Evolutionary conservation across 2,797 vertebrate genomes (phyloP).

Genomic region (Amniataba percoides): DNA sequence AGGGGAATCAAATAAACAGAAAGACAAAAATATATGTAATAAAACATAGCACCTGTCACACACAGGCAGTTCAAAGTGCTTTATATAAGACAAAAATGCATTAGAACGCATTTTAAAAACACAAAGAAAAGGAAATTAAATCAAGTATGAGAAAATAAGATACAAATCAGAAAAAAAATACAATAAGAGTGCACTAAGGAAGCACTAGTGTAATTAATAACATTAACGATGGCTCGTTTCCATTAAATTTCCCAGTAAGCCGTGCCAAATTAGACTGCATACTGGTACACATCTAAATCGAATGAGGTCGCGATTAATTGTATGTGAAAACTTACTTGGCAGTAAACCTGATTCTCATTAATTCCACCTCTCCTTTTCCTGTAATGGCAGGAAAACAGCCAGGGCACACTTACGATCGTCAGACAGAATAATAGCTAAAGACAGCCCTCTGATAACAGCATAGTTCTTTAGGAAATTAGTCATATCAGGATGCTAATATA

Average conservation of each 20-base stretch:
- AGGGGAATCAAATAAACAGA: too few species aligned
- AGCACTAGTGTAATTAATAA: neutral
- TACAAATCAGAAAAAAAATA: neutral
- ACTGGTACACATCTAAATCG: neutral
- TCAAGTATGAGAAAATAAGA: neutral
- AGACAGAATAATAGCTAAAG: neutral
- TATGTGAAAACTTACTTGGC: too few species aligned
- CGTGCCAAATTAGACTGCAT: neutral
- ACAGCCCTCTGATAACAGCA: neutral
- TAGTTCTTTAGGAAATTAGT: conserved; percentile 1
- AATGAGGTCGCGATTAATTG: neutral
- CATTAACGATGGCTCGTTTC: neutral
- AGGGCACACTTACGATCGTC: neutral
- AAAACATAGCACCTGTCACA: neutral
- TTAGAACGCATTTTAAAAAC: neutral
- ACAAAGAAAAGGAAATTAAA: neutral
- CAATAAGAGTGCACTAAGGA: neutral
- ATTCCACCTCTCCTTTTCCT: neutral
- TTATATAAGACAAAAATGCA: neutral
- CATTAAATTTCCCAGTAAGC: neutral
- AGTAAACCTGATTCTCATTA: too few species aligned
- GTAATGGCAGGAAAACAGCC: neutral
- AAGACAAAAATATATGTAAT: too few species aligned
- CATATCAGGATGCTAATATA: conserved; percentile 3
- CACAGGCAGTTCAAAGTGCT: neutral